A percentile compares a stretch with the other conserved stretches of the same genome.
These are phyloP conservation scores for Meta bourneti DNA, from an alignment of 2,888 invertebrate genomes.

Conservation along the genomic window DNA sequence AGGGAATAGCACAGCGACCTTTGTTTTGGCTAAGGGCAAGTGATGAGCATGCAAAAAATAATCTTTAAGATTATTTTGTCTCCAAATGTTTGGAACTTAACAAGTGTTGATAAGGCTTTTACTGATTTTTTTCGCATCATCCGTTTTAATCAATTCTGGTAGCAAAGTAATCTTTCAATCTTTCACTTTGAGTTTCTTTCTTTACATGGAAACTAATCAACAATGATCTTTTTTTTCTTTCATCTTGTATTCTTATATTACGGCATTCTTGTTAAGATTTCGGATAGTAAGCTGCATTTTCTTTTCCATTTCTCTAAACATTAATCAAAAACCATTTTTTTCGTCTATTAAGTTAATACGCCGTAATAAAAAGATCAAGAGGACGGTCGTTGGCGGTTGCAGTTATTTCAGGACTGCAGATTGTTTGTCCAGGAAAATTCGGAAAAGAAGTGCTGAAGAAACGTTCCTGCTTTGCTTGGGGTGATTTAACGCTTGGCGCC, in stretches of 20 bases:
- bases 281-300: constrained; percentile 23
- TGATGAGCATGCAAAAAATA: constrained; percentile 5
- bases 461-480: background rate
- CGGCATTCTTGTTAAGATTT: constrained; percentile 8
- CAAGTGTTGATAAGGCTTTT: constrained; percentile 29
- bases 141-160: constrained; percentile 44
- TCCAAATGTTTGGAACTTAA: constrained; percentile 9
- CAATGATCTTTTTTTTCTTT: background rate
- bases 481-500: background rate
- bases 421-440: background rate
- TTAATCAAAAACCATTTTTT: constrained; percentile 23
- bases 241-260: background rate
- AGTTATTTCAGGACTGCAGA: background rate
- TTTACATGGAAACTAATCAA: constrained; percentile 39
- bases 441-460: background rate
- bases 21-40: background rate
- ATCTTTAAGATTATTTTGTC: background rate
- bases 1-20: background rate
- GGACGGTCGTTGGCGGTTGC: background rate
- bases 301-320: background rate
- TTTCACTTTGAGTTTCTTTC: constrained; percentile 12
- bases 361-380: background rate
- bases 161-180: constrained; percentile 8
- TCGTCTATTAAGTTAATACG: background rate
- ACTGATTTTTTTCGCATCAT: background rate